Evolutionary conservation across 2,113 vertebrate species (phyloP), one percentile per base, ranked within the genome.

Genomic region (Manacus vitellinus): DNA sequence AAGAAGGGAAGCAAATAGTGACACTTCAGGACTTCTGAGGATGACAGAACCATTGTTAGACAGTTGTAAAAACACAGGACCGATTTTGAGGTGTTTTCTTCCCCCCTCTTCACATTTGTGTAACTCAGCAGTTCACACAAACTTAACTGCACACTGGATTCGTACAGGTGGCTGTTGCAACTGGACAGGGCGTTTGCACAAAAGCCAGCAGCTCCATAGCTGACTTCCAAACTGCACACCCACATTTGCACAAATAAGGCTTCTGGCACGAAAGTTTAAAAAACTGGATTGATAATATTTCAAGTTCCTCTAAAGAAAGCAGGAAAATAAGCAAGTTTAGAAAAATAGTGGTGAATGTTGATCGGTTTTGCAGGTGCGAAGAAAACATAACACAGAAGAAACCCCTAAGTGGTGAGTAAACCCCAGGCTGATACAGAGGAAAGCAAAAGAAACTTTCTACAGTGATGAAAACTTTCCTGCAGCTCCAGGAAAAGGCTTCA

Each of bases 401-500:
- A n/a, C 1, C 21, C 27, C 11, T 25, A 24, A 52, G 16, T 77
- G n/a, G 72, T 54, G 73, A 63, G 66, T 55, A 82, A 83, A 86
- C 33, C n/a, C 46, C 56, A 74, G 43, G 39, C 31, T 86, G 59
- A 86, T 56, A 59, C 9, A 88, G 43, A 92, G 6, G 54, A 70
- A 85, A 83, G 51, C 14, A 81, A 63, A 80, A 77, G n/a, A 39
- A 91, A 41, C 65, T 88, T 63, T 74, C 68, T 72, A 10, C 39
- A 12, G 9, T 33, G 44, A 74, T 67, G 47, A 77, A 92, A 95
- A 86, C 33, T 73, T 88, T 73, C 49, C 85, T 91, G 74, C 66
- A 87, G 47, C 75, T 85, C 63, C 85, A 93, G 73, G n/a, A 95
- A 92, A 71, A 27, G 39, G 28, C 33, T 88, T 90, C 49, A 88